A percentile compares a stretch with the other conserved stretches of the same genome.
Evolutionary conservation across 2,113 vertebrate species (phyloP).

Genomic region (Zapornia atra): DNA sequence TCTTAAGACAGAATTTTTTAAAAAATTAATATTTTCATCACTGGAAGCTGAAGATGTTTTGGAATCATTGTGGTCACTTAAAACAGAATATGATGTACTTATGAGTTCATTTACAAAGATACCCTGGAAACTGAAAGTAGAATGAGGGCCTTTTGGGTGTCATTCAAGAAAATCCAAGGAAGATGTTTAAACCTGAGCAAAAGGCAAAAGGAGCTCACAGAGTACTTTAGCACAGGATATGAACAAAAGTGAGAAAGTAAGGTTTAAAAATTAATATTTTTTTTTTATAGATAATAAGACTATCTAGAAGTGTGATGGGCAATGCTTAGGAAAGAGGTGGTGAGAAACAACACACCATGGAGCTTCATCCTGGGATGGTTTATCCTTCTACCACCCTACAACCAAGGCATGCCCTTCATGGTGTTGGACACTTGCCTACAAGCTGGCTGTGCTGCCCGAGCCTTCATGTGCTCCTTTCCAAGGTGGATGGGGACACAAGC

Average conservation of each 20-base stretch:
- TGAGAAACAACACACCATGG: not conserved
- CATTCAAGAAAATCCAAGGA: not conserved
- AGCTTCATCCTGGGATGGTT: not conserved
- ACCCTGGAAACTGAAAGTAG: not conserved
- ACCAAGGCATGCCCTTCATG: rapidly evolving
- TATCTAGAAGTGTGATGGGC: not conserved
- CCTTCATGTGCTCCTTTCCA: too few relatives aligned
- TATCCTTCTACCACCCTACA: not conserved
- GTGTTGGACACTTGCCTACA: rapidly evolving
- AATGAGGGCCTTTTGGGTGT: not conserved
- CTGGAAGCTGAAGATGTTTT: not conserved
- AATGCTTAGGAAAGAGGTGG: not conserved
- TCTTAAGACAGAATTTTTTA: not conserved
- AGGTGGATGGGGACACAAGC: rapidly evolving
- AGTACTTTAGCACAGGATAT: not conserved
- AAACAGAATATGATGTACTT: not conserved
- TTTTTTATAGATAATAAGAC: not conserved
- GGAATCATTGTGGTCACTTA: not conserved
- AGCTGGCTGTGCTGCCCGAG: not conserved
- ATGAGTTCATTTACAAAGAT: not conserved
- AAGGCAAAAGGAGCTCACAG: not conserved
- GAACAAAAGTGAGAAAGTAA: not conserved
- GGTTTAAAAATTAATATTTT: not conserved
- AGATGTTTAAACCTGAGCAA: not conserved
- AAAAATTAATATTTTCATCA: not conserved